phyloP scores from a whole-genome alignment of 2,797 vertebrate genomes.

The Zenarchopterus dispar region DNA sequence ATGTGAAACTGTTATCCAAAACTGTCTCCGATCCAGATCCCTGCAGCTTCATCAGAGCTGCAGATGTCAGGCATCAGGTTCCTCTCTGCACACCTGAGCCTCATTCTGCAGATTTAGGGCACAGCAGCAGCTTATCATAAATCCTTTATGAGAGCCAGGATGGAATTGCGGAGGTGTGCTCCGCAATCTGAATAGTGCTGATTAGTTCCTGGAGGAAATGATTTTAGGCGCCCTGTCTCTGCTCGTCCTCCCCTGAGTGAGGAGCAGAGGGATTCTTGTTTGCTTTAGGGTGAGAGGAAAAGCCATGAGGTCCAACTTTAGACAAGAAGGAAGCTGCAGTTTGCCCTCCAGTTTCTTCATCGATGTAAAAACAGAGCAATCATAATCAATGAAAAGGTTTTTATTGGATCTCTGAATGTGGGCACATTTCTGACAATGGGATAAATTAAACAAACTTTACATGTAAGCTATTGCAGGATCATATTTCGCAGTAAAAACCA shows the following conservation, averaged over 20 bases:
- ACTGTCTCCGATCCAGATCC: conserved; percentile 11
- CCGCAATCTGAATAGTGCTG: conserved; percentile 31
- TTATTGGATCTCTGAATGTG: too few relatives aligned
- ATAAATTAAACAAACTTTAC: too few relatives aligned
- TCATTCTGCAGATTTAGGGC: conserved; percentile 11
- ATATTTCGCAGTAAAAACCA: not conserved
- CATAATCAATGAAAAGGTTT: too few relatives aligned
- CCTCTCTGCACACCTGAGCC: conserved; percentile 37
- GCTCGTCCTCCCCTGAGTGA: conserved; percentile 22
- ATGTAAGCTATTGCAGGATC: not conserved
- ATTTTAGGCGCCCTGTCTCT: conserved; percentile 14
- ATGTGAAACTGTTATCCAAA: conserved; percentile 9
- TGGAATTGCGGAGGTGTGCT: conserved; percentile 27
- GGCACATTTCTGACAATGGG: too few relatives aligned
- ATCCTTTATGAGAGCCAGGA: conserved; percentile 20
- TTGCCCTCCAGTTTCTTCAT: too few relatives aligned
- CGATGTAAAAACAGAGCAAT: too few relatives aligned
- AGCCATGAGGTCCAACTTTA: conserved; percentile 1
- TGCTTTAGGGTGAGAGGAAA: not conserved
- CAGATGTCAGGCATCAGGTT: conserved; percentile 19
- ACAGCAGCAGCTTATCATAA: conserved; percentile 28
- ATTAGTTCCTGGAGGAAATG: conserved; percentile 29
- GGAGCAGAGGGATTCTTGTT: not conserved
- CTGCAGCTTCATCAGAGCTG: conserved; percentile 32
- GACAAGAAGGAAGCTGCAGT: not conserved